Evolutionary conservation across 2,797 vertebrate species (phyloP).

Genomic region (Fundulus diaphanus): DNA sequence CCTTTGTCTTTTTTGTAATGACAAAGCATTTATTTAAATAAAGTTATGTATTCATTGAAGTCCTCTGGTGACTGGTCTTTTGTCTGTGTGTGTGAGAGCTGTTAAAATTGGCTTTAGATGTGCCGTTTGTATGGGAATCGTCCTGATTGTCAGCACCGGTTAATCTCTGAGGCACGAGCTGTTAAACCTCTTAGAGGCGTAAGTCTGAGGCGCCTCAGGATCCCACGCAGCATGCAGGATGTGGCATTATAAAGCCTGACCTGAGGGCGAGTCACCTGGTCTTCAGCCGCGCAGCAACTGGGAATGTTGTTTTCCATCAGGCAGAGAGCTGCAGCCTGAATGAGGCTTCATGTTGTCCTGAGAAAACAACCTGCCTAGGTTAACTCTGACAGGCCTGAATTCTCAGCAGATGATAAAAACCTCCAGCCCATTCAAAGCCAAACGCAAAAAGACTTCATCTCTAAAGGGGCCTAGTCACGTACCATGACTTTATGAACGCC

Average conservation of each 20-base stretch:
- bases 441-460: background rate
- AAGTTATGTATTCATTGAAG: conserved; percentile 99
- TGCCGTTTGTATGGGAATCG: conserved; percentile 55
- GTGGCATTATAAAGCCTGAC: conserved; percentile 75
- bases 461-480: too few species aligned
- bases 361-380: conserved; percentile 62
- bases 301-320: conserved; percentile 75
- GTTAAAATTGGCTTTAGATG: conserved; percentile 43
- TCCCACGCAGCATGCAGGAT: conserved; percentile 74
- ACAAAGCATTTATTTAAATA: conserved; percentile 99
- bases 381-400: conserved; percentile 39
- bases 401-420: conserved; percentile 27
- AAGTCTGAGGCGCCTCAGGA: conserved; percentile 65
- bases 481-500: too few species aligned
- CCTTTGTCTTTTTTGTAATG: conserved; percentile 99
- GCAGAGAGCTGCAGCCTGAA: conserved; percentile 51
- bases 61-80: conserved; percentile 42
- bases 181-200: conserved; percentile 73
- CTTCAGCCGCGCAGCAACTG: conserved; percentile 74
- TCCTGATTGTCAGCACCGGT: conserved; percentile 56
- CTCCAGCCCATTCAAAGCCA: too few species aligned
- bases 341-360: conserved; percentile 48
- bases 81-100: conserved; percentile 11
- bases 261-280: conserved; percentile 79
- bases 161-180: conserved; percentile 67